phyloP scores from a whole-genome alignment of 35 echinoderm and acorn worm genomes.

The Apostichopus parvimensis region DNA sequence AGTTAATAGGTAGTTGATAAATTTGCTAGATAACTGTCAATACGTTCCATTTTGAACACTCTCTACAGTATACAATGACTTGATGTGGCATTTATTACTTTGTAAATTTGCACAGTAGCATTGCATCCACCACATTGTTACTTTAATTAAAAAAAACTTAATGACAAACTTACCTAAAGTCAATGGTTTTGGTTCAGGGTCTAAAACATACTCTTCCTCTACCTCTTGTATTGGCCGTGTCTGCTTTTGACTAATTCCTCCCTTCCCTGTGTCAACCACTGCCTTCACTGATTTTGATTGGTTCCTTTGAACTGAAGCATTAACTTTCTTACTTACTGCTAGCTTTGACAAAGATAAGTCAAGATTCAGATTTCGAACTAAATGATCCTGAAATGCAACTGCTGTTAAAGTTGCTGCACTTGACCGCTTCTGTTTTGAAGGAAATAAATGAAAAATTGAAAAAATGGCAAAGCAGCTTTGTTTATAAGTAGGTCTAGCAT shows the following conservation, averaged over 20 bases:
- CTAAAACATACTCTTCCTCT: constrained; percentile 85
- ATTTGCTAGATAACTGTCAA: too few relatives aligned
- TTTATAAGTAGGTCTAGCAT: too few relatives aligned
- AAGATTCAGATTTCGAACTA: constrained; percentile 62
- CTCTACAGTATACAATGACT: too few relatives aligned
- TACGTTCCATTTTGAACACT: too few relatives aligned
- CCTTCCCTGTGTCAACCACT: constrained; percentile 79
- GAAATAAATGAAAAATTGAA: too few relatives aligned
- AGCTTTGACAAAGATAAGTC: constrained; percentile 73
- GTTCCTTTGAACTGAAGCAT: constrained; percentile 46
- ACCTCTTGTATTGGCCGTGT: not conserved
- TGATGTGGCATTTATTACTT: too few relatives aligned
- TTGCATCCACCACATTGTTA: too few relatives aligned
- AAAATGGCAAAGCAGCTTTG: too few relatives aligned
- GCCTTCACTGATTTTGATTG: constrained; percentile 66
- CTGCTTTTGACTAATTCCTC: constrained; percentile 22
- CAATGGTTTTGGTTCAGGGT: constrained; percentile 68
- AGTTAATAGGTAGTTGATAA: too few relatives aligned
- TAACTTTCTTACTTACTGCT: not conserved
- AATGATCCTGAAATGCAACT: constrained; percentile 91
- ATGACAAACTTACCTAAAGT: constrained; percentile 50
- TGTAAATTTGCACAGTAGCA: too few relatives aligned
- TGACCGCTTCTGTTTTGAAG: not conserved
- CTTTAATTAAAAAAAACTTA: too few relatives aligned
- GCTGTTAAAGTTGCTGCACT: constrained; percentile 67